Conservation (phyloP, 2,113 vertebrate genomes). For the Malaclemys terrapin region DNA sequence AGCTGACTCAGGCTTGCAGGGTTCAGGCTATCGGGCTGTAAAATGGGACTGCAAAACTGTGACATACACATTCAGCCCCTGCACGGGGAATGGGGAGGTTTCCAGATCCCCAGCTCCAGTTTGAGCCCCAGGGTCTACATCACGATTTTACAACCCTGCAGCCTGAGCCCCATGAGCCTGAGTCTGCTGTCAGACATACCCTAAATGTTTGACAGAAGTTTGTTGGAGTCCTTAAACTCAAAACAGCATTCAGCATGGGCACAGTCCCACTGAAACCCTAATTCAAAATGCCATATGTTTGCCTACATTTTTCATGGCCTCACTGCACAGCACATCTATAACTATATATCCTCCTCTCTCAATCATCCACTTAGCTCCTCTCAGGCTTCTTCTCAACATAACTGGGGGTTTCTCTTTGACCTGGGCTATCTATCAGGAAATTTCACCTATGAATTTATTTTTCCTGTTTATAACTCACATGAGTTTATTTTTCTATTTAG, state of each 20-base stretch:
- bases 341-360: background rate
- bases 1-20: background rate
- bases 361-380: background rate
- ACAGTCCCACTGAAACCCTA: background rate
- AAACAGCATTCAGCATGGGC: background rate
- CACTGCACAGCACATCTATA: background rate
- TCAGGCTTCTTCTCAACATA: background rate
- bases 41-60: background rate
- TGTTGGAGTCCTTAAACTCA: background rate
- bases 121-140: background rate
- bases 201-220: no score
- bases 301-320: background rate
- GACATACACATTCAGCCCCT: background rate
- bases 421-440: background rate
- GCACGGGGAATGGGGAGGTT: background rate
- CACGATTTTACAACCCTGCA: background rate
- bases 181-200: no score
- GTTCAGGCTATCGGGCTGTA: background rate
- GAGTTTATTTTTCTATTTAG: background rate
- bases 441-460: rapidly evolving
- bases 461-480: background rate
- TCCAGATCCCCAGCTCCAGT: background rate
- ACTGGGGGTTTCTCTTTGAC: background rate
- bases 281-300: background rate
- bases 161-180: background rate